Evolutionary conservation across 2,113 vertebrate genomes (phyloP).

Genomic region (Drymodes brunneopygia): DNA sequence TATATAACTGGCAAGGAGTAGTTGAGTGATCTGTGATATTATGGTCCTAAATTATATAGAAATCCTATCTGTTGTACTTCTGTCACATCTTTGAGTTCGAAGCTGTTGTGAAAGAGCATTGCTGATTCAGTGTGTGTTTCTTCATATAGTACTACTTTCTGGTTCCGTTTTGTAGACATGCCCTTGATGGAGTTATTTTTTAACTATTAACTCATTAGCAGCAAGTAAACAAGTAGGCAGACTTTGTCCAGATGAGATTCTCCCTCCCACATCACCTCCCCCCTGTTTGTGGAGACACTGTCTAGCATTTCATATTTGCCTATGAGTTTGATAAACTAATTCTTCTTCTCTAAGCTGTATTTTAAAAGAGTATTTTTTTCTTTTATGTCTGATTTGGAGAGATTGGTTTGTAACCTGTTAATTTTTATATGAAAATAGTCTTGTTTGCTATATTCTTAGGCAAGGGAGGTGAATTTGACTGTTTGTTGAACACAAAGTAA

Average conservation of each 20-base stretch:
- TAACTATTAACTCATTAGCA: slow-evolving; percentile 49
- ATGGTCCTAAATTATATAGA: not conserved
- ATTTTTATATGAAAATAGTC: not conserved
- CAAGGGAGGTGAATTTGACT: not conserved
- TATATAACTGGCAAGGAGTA: not conserved
- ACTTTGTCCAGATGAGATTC: slow-evolving; percentile 33
- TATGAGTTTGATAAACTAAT: not conserved
- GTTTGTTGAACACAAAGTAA: not conserved
- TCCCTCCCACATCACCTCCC: not conserved
- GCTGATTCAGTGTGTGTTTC: not conserved
- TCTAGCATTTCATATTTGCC: not conserved
- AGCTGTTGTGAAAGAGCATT: not conserved
- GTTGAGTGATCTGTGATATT: not conserved
- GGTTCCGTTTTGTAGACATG: not conserved
- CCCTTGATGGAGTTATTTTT: slow-evolving; percentile 52
- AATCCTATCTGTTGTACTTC: accelerated
- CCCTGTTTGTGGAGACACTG: not conserved
- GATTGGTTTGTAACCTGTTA: not conserved
- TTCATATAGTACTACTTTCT: not conserved
- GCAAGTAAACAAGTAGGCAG: slow-evolving; percentile 49
- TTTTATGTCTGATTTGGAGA: not conserved
- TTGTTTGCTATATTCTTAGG: not conserved
- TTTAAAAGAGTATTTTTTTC: not conserved
- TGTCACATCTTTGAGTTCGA: not conserved
- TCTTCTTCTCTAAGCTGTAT: not conserved